phyloP scores from a whole-genome alignment of 2,797 vertebrate species.

The Salarias fasciatus region DNA sequence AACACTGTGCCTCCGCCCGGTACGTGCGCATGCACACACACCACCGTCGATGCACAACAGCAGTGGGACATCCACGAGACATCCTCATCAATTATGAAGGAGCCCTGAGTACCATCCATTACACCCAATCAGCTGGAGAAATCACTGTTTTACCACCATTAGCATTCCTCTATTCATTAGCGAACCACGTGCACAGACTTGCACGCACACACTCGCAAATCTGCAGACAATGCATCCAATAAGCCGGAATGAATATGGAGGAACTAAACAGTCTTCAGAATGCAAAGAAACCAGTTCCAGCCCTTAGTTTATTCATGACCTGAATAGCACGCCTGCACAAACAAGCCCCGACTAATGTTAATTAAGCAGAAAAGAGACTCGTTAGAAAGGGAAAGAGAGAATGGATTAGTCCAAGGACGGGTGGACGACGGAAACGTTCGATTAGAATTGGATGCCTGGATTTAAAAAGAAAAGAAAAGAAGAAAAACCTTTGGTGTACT shows the following conservation, averaged over 20 bases:
- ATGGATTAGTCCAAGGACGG: constrained; percentile 63
- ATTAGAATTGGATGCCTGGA: constrained; percentile 33
- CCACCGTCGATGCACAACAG: constrained; percentile 41
- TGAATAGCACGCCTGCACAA: constrained; percentile 75
- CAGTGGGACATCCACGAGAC: constrained; percentile 68
- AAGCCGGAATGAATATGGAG: constrained; percentile 66
- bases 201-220: constrained; percentile 22
- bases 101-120: constrained; percentile 76
- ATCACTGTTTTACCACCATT: constrained; percentile 78
- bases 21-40: not conserved
- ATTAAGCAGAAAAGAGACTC: constrained; percentile 73
- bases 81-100: constrained; percentile 81
- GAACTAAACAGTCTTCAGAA: constrained; percentile 61
- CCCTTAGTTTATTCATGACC: constrained; percentile 82
- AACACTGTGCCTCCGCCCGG: constrained; percentile 13
- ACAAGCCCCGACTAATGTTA: constrained; percentile 77
- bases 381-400: constrained; percentile 56
- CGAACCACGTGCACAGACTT: constrained; percentile 41
- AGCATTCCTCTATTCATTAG: constrained; percentile 73
- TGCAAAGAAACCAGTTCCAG: constrained; percentile 71
- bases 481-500: constrained; percentile 22
- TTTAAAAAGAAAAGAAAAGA: constrained; percentile 18
- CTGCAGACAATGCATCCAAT: constrained; percentile 52
- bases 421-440: constrained; percentile 49
- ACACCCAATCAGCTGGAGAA: constrained; percentile 80